phyloP scores from a whole-genome alignment of 2,888 invertebrate species.

The Morpho achilles region DNA sequence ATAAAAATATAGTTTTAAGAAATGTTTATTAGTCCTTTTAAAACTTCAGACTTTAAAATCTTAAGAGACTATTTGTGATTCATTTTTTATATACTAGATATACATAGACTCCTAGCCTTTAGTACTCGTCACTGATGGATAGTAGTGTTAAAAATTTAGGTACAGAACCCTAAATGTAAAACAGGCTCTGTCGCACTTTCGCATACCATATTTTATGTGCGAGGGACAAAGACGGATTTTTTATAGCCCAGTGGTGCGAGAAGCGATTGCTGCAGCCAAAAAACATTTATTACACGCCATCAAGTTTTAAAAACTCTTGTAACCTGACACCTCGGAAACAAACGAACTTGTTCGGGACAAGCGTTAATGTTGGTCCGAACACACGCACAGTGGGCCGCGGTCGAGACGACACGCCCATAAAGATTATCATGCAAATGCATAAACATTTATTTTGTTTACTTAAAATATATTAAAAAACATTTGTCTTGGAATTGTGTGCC shows the following conservation, averaged over 20 bases:
- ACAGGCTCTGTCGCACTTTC: slow-evolving; percentile 34
- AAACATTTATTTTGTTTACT: slow-evolving; percentile 6
- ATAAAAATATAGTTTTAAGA: no score
- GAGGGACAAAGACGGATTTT: slow-evolving; percentile 30
- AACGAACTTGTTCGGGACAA: slow-evolving; percentile 48
- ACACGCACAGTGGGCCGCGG: slow-evolving; percentile 46
- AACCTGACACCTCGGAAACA: slow-evolving; percentile 62
- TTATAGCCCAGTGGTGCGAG: slow-evolving; percentile 25
- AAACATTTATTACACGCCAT: slow-evolving; percentile 71
- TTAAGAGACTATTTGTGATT: neutral
- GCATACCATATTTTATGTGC: slow-evolving; percentile 24
- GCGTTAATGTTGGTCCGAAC: slow-evolving; percentile 41
- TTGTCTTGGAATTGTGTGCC: no score
- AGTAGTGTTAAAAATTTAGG: neutral
- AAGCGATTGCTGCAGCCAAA: slow-evolving; percentile 33
- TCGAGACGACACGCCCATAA: slow-evolving; percentile 26
- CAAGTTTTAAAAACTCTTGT: slow-evolving; percentile 68
- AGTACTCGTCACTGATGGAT: neutral
- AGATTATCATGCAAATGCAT: slow-evolving; percentile 21
- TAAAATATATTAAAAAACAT: neutral
- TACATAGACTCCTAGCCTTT: neutral
- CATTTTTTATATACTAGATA: neutral
- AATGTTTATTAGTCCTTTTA: no score
- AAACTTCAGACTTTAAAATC: no score
- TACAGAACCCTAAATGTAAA: slow-evolving; percentile 36